phyloP scores from a whole-genome alignment of 2,797 vertebrate genomes.

The Clarias platycephalus region DNA sequence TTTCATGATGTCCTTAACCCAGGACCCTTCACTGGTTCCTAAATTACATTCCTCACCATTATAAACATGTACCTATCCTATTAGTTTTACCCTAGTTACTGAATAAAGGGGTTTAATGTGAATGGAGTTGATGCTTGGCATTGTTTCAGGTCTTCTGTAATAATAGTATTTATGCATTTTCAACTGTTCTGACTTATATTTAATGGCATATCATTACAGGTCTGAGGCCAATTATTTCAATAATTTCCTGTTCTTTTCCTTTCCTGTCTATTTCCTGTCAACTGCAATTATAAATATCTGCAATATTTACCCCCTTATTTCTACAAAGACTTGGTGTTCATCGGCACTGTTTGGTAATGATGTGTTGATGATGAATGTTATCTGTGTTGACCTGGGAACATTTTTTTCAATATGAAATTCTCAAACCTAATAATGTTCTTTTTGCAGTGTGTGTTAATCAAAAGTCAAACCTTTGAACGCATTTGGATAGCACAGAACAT shows the following conservation, averaged over 20 bases:
- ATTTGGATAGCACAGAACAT: not conserved
- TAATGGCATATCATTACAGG: not conserved
- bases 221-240: not conserved
- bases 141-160: not conserved
- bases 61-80: not conserved
- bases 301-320: not conserved
- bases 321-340: not conserved
- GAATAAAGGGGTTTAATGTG: not conserved
- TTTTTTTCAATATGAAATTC: not conserved
- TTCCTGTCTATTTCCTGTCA: not conserved
- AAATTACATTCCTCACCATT: not conserved
- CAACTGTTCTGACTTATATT: not conserved
- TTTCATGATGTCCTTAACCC: not conserved
- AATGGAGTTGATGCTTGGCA: not conserved
- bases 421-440: not conserved
- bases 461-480: not conserved
- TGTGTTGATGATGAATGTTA: not conserved
- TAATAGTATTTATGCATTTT: not conserved
- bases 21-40: not conserved
- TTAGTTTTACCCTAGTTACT: not conserved
- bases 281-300: not conserved
- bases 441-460: not conserved
- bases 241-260: not conserved
- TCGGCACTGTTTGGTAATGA: not conserved
- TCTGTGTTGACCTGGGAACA: not conserved